These are phyloP conservation scores for Torymus aiolomorphi DNA, from an alignment of 2,888 invertebrate genomes.

Conservation along the genomic window DNA sequence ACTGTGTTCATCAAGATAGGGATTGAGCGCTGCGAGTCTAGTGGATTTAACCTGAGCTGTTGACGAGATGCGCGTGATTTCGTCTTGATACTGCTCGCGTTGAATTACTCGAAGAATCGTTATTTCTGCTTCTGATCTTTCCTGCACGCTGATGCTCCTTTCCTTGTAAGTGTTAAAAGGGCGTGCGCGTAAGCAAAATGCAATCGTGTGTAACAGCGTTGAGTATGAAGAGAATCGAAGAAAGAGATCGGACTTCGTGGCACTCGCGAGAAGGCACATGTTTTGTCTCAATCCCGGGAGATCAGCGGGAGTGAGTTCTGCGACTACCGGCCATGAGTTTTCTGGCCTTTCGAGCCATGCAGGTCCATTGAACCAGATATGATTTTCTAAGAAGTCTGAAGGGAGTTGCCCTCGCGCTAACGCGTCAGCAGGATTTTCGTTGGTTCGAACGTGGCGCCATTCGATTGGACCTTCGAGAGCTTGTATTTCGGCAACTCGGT, in stretches of 20 bases:
- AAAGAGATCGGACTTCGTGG: neutral
- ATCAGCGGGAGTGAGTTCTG: neutral
- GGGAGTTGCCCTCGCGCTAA: slow-evolving; percentile 55
- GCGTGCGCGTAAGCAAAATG: neutral
- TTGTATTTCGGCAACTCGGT: too few relatives aligned
- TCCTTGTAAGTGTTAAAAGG: too few relatives aligned
- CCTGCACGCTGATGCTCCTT: neutral
- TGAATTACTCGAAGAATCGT: neutral
- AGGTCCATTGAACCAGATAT: slow-evolving; percentile 43
- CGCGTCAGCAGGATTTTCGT: slow-evolving; percentile 57
- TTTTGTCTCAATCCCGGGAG: neutral
- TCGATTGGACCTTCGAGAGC: too few relatives aligned
- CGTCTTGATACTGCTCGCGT: neutral
- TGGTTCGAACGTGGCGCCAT: slow-evolving; percentile 53
- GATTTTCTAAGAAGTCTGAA: slow-evolving; percentile 45
- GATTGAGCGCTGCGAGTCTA: slow-evolving; percentile 13
- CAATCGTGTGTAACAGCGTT: neutral
- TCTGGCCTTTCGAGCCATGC: slow-evolving; percentile 35
- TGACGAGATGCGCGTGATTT: neutral
- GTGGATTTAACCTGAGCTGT: too few relatives aligned
- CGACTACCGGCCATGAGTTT: neutral
- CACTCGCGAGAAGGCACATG: neutral
- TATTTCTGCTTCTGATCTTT: neutral
- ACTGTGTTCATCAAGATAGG: slow-evolving; percentile 26
- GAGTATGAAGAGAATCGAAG: neutral